Percentiles rank a stretch among this genome's conserved stretches.
Evolutionary conservation across 2,888 invertebrate species (phyloP).

Genomic region (Chouioia cunea): DNA sequence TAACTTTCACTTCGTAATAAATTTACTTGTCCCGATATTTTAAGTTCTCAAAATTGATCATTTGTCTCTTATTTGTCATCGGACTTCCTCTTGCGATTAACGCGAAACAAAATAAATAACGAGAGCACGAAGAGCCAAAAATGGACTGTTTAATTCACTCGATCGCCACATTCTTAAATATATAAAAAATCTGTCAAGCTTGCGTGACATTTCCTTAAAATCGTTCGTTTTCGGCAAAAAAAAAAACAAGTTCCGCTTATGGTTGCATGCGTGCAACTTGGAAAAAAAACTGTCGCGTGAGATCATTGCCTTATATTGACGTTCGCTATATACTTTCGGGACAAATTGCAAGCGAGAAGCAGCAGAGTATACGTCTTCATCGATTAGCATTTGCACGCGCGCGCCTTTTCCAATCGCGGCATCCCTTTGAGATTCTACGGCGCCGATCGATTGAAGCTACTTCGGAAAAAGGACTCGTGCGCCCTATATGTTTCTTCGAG

Average conservation of each 20-base stretch:
- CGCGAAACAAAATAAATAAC: no score
- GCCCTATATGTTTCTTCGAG: conserved; percentile 25
- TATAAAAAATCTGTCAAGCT: conserved; percentile 4
- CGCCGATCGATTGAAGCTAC: not conserved
- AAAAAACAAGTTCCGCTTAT: conserved; percentile 4
- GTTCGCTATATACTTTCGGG: not conserved
- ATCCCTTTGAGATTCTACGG: conserved; percentile 1
- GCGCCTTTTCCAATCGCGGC: not conserved
- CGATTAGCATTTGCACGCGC: conserved; percentile 39
- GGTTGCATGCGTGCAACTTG: conserved; percentile 8
- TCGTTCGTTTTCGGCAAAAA: not conserved
- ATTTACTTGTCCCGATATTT: no score
- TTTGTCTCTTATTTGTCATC: no score
- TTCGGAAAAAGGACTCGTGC: not conserved
- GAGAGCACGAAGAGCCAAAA: no score
- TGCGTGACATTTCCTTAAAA: not conserved
- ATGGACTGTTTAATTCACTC: no score
- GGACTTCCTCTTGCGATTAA: no score
- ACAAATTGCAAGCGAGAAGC: conserved; percentile 39
- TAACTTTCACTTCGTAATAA: no score
- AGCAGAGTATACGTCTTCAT: conserved; percentile 37
- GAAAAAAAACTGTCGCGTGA: not conserved
- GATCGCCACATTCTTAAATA: not conserved
- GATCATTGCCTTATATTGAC: not conserved
- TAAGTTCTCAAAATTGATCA: no score